Base-by-base conservation (phyloP, 1,140 invertebrate species). In the Acromyrmex echinatior region DNA sequence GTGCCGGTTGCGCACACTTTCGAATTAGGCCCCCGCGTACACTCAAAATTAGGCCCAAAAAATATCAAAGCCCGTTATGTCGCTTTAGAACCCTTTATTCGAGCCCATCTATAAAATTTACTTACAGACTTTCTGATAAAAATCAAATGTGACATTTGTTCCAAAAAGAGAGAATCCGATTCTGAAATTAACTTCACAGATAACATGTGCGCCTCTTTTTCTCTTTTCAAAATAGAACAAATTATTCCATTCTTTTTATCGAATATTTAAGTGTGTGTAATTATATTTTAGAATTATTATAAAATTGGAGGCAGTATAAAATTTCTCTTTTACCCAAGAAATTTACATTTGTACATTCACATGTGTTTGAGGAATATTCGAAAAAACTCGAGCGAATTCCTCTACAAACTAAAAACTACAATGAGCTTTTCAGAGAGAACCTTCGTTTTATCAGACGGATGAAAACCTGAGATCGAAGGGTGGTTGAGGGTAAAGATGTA, bases 21-120 rank as follows among this genome's bases (percentile, higher is more conserved):
- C 66, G 85, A 89, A 87, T 84, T 68, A 84, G 31, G 65, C 56
- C 71, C 56, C 73, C 16, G 65, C 45, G 31, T 16, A 49, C 70
- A 73, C 4, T 28, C 5, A 21, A 88, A 89, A 89, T 86, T 45
- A 51, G 12, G 16, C 5, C 51, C 35, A 14, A 68, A 14, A 68
- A 62, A 10, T n/a, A 5, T 56, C 31, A 49, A 45, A n/a, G 12
- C 4, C 39, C 35, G 9, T 25, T 35, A 16, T 3, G 16, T 66
- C 21, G 3, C 16, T 28, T 45, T 16, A 5, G 5, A 79, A 66
- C 28, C 16, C 31, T 31, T 53, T 73, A 6, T 0, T 56, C 9
- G 4, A 31, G 6, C 25, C 4, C 12, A 3, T 35, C 12, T 58
- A 60, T 39, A 76, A 76, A 3, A 21, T 16, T 21, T 16, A 21